Evolutionary conservation across 2,113 vertebrate genomes (phyloP), one percentile per base, ranked within the genome.

Genomic region (Empidonax alnorum): DNA sequence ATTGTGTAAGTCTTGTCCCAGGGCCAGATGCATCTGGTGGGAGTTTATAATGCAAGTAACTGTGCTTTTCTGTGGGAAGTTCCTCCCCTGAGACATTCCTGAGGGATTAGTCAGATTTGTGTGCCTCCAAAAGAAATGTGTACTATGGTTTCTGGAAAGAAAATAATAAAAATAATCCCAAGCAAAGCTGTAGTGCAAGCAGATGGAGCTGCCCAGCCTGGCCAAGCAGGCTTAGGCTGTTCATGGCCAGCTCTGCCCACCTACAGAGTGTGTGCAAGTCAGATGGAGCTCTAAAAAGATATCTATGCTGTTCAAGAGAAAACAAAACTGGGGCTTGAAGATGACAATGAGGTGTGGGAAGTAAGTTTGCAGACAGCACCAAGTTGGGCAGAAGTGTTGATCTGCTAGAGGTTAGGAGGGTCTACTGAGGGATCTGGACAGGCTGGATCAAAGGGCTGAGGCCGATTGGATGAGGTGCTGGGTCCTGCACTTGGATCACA

Each of bases 31-130:
- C 49, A 27, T 75, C 44, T 62, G 42, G 89, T 95, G 81, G 91
- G 94, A 93, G 83, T 80, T 92, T 62, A 73, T 50, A 66, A 28
- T 50, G 84, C 53, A 77, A 87, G 65, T 53, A 58, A 69, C 62
- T 1, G 1, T 62, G 68, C 30, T 92, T 74, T 89, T 93, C 82
- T 63, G 88, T 85, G 91, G 94, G 89, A 93, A 85, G 79, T 77
- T 90, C 55, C 88, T 93, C 88, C 79, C 14, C 50, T 90, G 76
- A 92, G 46, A 67, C 68, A 72, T 81, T 86, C 56, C 52, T 56
- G 76, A 86, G 23, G 33, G 39, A 94, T 95, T 94, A 92, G 65
- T 96, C 95, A 96, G 68, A 67, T 30, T 27, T 21, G 1, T 42
- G 13, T 63, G 88, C 68, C 65, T 86, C 55, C 3, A 1, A 50